A percentile compares a stretch with the other conserved stretches of the same genome.
phyloP scores from a whole-genome alignment of 2,113 vertebrate species.

The Tenebrosternarchus preto region DNA sequence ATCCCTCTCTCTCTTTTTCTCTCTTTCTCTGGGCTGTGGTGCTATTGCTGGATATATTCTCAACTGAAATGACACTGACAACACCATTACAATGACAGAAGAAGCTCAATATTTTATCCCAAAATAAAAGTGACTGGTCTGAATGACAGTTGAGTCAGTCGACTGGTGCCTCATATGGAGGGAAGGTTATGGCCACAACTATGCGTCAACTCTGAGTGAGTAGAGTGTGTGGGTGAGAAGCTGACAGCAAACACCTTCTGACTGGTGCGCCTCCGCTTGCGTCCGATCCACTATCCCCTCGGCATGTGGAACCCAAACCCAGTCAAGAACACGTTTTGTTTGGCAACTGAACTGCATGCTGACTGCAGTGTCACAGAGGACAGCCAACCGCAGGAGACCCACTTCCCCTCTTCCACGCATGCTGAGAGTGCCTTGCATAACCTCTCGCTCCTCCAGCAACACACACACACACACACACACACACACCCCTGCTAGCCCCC shows the following conservation, averaged over 20 bases:
- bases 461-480: slow-evolving; percentile 26
- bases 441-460: slow-evolving; percentile 47
- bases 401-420: slow-evolving; percentile 64
- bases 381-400: slow-evolving; percentile 73
- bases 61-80: slow-evolving; percentile 29
- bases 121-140: slow-evolving; percentile 20
- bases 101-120: slow-evolving; percentile 14
- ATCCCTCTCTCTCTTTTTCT: slow-evolving; percentile 35
- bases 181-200: slow-evolving; percentile 17
- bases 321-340: slow-evolving; percentile 72
- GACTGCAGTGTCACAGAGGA: slow-evolving; percentile 71
- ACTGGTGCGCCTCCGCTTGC: slow-evolving; percentile 50
- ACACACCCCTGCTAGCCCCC: slow-evolving; percentile 16
- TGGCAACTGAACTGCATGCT: slow-evolving; percentile 68
- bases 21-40: neutral
- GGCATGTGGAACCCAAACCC: slow-evolving; percentile 65
- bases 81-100: slow-evolving; percentile 1
- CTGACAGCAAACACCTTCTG: slow-evolving; percentile 59
- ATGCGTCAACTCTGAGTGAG: slow-evolving; percentile 20
- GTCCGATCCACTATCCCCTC: slow-evolving; percentile 63
- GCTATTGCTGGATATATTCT: slow-evolving; percentile 8
- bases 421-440: slow-evolving; percentile 65
- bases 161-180: slow-evolving; percentile 1
- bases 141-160: slow-evolving; percentile 24
- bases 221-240: slow-evolving; percentile 48